These are phyloP conservation scores for Strix uralensis DNA, from an alignment of 2,113 vertebrate genomes.

Conservation along the genomic window DNA sequence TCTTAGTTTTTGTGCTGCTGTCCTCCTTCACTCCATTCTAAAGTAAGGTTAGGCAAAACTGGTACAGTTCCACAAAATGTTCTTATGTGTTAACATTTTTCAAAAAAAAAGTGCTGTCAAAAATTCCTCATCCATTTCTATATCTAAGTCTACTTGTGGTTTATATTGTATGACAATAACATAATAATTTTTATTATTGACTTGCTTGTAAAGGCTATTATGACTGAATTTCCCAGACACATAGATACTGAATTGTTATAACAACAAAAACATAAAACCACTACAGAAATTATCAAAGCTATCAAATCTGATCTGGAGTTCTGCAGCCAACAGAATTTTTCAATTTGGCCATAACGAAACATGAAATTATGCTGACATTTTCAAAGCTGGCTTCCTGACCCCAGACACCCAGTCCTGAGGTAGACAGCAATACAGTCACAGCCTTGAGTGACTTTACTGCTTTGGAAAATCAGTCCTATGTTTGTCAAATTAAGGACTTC, in stretches of 20 bases:
- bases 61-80: neutral
- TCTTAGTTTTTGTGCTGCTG: neutral
- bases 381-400: neutral
- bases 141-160: neutral
- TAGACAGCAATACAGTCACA: neutral
- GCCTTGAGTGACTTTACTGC: neutral
- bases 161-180: neutral
- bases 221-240: neutral
- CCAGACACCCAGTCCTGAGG: neutral
- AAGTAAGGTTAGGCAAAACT: neutral
- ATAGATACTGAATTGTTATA: neutral
- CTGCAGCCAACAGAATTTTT: neutral
- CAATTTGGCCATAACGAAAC: neutral
- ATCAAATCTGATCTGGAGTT: neutral
- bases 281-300: neutral
- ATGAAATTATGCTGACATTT: neutral
- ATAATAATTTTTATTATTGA: neutral
- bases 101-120: neutral
- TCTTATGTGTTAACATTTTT: neutral
- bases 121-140: neutral
- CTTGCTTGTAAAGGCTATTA: neutral
- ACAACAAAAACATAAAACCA: neutral
- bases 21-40: neutral
- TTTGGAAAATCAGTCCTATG: neutral
- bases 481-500: neutral